phyloP scores from a whole-genome alignment of 2,797 vertebrate species.

The Tinamus major region DNA sequence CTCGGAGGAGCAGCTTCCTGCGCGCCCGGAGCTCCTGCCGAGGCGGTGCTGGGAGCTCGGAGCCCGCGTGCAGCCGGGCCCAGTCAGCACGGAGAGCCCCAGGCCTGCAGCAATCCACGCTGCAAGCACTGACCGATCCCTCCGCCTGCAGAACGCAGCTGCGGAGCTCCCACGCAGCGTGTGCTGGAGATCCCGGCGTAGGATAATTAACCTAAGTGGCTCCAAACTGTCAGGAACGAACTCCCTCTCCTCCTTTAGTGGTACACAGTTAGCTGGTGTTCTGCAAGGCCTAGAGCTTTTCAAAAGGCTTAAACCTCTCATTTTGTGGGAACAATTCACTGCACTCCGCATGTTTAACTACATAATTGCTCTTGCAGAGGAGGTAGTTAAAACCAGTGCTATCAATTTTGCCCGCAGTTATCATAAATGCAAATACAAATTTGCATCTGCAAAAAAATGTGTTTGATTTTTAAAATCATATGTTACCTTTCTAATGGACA shows the following conservation, averaged over 20 bases:
- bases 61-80: not conserved
- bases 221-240: conserved; percentile 35
- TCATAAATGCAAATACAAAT: conserved; percentile 46
- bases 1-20: not conserved
- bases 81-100: not conserved
- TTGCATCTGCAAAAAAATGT: conserved; percentile 9
- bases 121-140: too few species aligned
- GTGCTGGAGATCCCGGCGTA: not conserved
- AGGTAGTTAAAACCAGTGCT: conserved; percentile 26
- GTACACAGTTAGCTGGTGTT: conserved; percentile 34
- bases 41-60: rapidly evolving
- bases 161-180: not conserved
- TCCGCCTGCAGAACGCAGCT: too few species aligned
- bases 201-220: conserved; percentile 66
- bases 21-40: not conserved
- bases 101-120: too few species aligned
- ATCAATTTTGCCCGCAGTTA: conserved; percentile 29
- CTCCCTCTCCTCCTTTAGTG: not conserved
- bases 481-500: not conserved
- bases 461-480: not conserved
- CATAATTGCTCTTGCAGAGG: conserved; percentile 39
- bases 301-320: conserved; percentile 16
- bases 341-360: not conserved
- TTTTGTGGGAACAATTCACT: conserved; percentile 43
- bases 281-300: conserved; percentile 5